Evolutionary conservation across 1,140 invertebrate genomes (phyloP).

Genomic region (Littorina saxatilis): DNA sequence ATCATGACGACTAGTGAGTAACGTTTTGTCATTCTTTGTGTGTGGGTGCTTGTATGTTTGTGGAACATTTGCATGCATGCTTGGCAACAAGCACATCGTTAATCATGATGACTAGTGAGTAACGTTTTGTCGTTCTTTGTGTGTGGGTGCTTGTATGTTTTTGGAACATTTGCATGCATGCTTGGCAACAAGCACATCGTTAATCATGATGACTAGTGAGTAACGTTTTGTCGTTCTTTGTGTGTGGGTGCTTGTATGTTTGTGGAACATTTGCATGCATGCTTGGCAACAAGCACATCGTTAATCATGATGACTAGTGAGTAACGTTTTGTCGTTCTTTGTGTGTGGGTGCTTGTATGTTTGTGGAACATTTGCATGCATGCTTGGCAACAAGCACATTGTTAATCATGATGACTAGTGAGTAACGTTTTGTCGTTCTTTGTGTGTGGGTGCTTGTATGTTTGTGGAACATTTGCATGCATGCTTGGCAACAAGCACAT

Average conservation of each 20-base stretch:
- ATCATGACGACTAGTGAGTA: constrained; percentile 87
- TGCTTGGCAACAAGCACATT: too few species aligned
- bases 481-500: too few species aligned
- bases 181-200: constrained; percentile 89
- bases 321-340: too few species aligned
- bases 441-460: too few species aligned
- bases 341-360: too few species aligned
- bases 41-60: not conserved
- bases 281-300: too few species aligned
- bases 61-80: constrained; percentile 83
- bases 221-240: not conserved
- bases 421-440: too few species aligned
- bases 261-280: too few species aligned
- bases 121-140: not conserved
- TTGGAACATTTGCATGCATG: constrained; percentile 83
- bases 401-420: too few species aligned
- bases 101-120: constrained; percentile 89
- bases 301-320: too few species aligned
- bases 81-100: constrained; percentile 88
- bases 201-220: constrained; percentile 89
- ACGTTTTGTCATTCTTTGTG: not conserved
- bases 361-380: too few species aligned
- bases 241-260: not conserved
- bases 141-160: not conserved
- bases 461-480: too few species aligned